Evolutionary conservation across 2,113 vertebrate species (phyloP).

Genomic region (Vulpes ferrilata): DNA sequence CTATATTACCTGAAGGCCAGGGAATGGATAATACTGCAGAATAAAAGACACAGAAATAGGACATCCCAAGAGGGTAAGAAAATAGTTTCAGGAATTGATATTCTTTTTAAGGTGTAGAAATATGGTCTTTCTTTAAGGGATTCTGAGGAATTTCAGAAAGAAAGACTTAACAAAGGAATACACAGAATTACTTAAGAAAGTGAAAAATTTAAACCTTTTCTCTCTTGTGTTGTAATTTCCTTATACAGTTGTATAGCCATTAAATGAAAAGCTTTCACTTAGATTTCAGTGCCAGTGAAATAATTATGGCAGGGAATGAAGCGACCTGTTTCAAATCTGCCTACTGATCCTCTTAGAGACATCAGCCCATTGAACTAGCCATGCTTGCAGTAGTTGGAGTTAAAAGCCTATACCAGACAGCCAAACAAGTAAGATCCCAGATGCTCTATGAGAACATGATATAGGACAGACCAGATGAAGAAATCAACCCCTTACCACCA

Average conservation of each 20-base stretch:
- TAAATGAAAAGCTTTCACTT: slow-evolving; percentile 1
- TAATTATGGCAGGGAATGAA: background rate
- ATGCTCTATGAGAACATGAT: background rate
- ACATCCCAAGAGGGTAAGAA: background rate
- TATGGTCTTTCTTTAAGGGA: background rate
- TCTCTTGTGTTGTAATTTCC: background rate
- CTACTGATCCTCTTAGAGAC: background rate
- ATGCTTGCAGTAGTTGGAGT: background rate
- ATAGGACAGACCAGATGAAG: background rate
- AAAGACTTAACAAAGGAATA: background rate
- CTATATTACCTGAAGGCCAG: background rate
- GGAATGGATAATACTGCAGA: background rate
- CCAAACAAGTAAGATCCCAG: background rate
- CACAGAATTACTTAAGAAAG: background rate
- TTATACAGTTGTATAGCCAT: background rate
- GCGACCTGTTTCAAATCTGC: background rate
- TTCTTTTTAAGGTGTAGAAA: background rate
- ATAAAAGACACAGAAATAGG: background rate
- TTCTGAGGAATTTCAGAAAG: background rate
- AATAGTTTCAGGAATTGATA: background rate
- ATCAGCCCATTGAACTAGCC: background rate
- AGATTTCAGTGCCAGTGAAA: background rate
- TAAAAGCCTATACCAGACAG: background rate
- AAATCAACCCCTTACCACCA: background rate
- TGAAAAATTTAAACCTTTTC: background rate